Evolutionary conservation across 2,888 invertebrate genomes (phyloP), one percentile per base, ranked within the genome.

Genomic region (Melinaea menophilus): DNA sequence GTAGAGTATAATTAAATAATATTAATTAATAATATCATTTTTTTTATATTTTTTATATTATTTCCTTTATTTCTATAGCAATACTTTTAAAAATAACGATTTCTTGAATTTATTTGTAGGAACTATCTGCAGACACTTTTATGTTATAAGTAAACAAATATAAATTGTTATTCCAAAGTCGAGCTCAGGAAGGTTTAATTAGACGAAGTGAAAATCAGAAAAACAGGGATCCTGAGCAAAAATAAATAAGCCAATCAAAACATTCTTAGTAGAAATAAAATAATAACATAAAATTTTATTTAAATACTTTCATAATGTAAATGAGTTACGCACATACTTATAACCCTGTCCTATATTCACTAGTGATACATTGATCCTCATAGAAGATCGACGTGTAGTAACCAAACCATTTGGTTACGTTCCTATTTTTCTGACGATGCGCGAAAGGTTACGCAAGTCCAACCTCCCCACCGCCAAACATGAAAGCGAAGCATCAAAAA

Each of bases 201-300:
- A 51, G 31, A 51, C 51, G 7, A 51, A 51, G 51, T 51, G 31
- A 51, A 51, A 51, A 51, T 22, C 22, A 51, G 51, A 51, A 51
- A 13, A 51, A 51, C 51, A 22, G 12, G 22, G 51, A 22, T 51
- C 51, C 22, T 13, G 5, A 51, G n/a, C 22, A 51, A 51, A 7
- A 51, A 51, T 22, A 22, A 22, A 22, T 22, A 51, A 51, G 9
- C 51, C 7, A 13, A 22, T 51, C 13, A 13, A 51, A 41, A 41
- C 7, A 9, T 41, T 41, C 9, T 22, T 22, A 22, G 22, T 22
- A 22, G 22, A 22, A 22, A 22, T 22, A 22, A 22, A 22, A 22
- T 22, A 41, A 9, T 41, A 41, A 41, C 41, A 5, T 41, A 9
- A 41, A 41, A 41, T 9, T 41, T 41, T 41, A 5, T 9, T 9